Evolutionary conservation across 2,113 vertebrate species (phyloP), one percentile per base, ranked within the genome.

Genomic region (Myodes glareolus): DNA sequence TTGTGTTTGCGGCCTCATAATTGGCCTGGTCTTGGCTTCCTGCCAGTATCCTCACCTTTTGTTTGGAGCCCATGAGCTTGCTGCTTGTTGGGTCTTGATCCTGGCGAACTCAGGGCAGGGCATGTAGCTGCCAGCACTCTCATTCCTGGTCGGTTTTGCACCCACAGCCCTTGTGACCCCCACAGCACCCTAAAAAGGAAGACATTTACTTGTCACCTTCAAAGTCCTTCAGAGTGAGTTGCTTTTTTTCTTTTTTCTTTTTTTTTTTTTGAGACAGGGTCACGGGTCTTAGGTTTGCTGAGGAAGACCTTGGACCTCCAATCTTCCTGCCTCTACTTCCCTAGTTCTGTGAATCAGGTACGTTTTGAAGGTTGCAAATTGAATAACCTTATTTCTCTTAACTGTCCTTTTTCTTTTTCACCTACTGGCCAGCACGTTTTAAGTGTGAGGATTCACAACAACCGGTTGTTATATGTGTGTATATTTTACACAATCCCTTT

Each of bases 1-100:
- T 45, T 72, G 92, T 39, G 13, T 81, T 45, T 72, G 92, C 45
- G 13, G 23, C 36, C 47, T 70, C 31, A 17, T 72, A 63, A 65
- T 63, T 80, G 80, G n/a, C 70, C 19, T 77, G 70, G 27, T 55
- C 42, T 70, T 77, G 88, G 70, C 91, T 94, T 94, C 84, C n/a
- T 65, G 45, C 78, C 42, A 13, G 16, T 65, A 12, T 17, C 63
- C 36, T 78, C 4, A 12, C 13, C 23, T 92, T 55, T 58, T 75
- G n/a, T 29, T 75, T 14, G 29, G 23, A 77, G n/a, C 55, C 21
- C n/a, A 12, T 61, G 63, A 27, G 39, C 45, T 63, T 10, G 23
- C 68, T 61, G n/a, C n/a, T 90, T 70, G 36, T 75, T 70, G 72
- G 65, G 25, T 77, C 61, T 86, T 3, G 10, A 77, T 72, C 39